Conservation (phyloP, 2,888 invertebrate genomes). For the Cantharis lateralis region DNA sequence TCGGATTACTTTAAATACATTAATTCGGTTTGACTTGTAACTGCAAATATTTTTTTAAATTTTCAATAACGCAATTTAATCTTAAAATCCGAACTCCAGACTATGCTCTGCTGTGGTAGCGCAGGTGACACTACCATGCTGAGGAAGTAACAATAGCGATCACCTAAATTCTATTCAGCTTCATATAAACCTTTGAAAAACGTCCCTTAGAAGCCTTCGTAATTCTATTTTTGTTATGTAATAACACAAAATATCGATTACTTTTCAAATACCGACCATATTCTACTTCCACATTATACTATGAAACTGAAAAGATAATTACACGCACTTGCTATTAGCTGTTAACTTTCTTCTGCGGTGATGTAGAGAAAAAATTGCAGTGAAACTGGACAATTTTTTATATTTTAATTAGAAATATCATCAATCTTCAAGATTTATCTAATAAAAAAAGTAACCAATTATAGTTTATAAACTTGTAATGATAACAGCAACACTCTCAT, state of each 20-base stretch:
- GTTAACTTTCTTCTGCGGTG: neutral
- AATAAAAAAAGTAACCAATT: neutral
- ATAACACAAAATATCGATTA: neutral
- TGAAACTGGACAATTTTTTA: neutral
- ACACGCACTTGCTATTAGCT: neutral
- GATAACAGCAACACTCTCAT: slow-evolving; percentile 7
- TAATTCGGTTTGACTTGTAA: neutral
- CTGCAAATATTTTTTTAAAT: neutral
- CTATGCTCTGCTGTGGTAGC: neutral
- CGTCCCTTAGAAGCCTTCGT: neutral
- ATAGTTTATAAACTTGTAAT: neutral
- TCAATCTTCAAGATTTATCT: neutral
- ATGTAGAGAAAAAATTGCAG: neutral
- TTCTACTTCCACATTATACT: neutral
- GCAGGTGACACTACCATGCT: neutral
- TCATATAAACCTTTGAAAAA: neutral
- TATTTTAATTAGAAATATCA: neutral
- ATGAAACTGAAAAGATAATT: neutral
- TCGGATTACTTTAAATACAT: neutral
- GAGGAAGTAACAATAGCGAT: neutral
- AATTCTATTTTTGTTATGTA: neutral
- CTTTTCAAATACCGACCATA: neutral
- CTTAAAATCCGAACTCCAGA: neutral
- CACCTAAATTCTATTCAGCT: neutral
- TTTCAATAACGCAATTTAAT: neutral